Conservation (phyloP, 2,888 invertebrate species). For the Papilio demoleus region DNA sequence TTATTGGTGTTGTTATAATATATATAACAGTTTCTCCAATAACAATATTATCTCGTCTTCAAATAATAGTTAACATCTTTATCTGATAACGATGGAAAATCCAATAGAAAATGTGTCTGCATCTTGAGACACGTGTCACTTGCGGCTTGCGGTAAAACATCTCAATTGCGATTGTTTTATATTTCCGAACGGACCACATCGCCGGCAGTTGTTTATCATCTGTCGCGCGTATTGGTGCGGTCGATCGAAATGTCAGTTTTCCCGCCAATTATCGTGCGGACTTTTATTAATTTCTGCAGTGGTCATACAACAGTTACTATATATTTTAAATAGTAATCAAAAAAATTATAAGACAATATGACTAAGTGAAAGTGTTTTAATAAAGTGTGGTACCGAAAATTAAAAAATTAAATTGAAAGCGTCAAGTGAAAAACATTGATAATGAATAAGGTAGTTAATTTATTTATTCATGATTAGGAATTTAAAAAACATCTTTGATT, state of each 20-base stretch:
- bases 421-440: not conserved
- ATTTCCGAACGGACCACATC: constrained; percentile 10
- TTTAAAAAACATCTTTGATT: too few relatives aligned
- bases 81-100: constrained; percentile 21
- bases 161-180: constrained; percentile 30
- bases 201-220: constrained; percentile 59
- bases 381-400: constrained; percentile 12
- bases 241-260: constrained; percentile 36
- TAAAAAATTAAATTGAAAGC: not conserved
- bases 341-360: not conserved
- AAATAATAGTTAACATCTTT: not conserved
- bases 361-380: not conserved
- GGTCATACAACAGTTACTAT: not conserved
- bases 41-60: too few relatives aligned
- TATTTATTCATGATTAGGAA: too few relatives aligned
- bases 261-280: constrained; percentile 31
- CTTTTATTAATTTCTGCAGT: constrained; percentile 19
- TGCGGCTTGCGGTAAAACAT: constrained; percentile 32
- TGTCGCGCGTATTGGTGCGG: constrained; percentile 54
- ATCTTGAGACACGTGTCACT: constrained; percentile 23
- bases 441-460: constrained; percentile 8
- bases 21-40: too few relatives aligned
- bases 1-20: not conserved
- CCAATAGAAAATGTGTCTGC: constrained; percentile 26
- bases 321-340: not conserved